Evolutionary conservation across 1,140 invertebrate genomes (phyloP), one percentile per base, ranked within the genome.

Genomic region (Drosophila miranda): DNA sequence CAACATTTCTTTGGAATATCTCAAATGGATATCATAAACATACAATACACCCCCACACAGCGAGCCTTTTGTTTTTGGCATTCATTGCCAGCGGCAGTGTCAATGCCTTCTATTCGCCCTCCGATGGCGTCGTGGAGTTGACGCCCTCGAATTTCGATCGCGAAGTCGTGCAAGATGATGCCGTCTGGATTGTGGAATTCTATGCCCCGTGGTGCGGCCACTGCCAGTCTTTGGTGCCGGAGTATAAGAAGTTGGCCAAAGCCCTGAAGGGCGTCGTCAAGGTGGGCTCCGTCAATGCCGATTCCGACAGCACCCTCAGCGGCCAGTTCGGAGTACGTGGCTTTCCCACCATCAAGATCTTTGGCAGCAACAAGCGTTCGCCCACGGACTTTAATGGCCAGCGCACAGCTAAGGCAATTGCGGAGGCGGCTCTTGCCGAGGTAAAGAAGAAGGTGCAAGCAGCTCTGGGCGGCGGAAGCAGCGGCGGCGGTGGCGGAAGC

Each of bases 281-380:
- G 94, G 96, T 86, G 16, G 98, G 97, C 44, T 97, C 96, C 7
- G 95, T 99, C 0, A 95, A 99, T 93, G 96, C 95, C 14, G 98
- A 99, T 91, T 94, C 96, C 23, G 95, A 99, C 84, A 95, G 96
- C 82, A 94, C 95, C 14, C 89, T 99, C 13, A 95, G 94, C 21
- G 92, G 94, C 21, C 95, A 95, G 87, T 99, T 95, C 93, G 94
- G 95, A 53, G 95, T 99, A 45, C 92, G 93, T 81, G 98, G 99
- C 56, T 99, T 99, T 90, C 99, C 99, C 16, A 99, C 98, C 0
- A 96, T 99, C 61, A 99, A 99, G 92, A 95, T 99, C 11, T 99
- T 99, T 91, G 96, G 95, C 2, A 91, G 93, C 0, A 95, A 97
- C 90, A 99, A 99, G 91, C 95, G 95, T 48, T 96, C 95, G 63